Conservation (phyloP, 1,140 invertebrate genomes). For the Dolichoris vasculosae region DNA sequence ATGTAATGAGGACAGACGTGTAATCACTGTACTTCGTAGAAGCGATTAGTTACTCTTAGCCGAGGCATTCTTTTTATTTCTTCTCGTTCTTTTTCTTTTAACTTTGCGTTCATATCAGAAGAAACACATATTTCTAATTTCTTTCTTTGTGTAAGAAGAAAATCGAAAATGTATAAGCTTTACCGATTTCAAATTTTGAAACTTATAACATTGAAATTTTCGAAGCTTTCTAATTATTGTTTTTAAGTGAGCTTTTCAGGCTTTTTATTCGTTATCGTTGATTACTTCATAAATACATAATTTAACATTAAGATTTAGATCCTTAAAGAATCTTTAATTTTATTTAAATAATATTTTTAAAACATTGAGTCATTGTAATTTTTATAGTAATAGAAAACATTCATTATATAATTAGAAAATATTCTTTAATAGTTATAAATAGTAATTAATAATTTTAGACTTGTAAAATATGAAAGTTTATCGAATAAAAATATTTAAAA, state of each 20-base stretch:
- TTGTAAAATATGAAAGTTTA: too few relatives aligned
- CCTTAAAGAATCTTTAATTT: background rate
- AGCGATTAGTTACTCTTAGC: constrained; percentile 21
- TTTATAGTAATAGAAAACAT: background rate
- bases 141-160: constrained; percentile 16
- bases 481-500: too few relatives aligned
- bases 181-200: background rate
- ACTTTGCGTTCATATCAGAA: background rate
- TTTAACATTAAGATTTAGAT: background rate
- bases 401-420: too few relatives aligned
- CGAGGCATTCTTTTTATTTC: background rate
- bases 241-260: background rate
- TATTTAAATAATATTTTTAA: background rate
- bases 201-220: background rate
- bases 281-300: background rate
- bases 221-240: background rate
- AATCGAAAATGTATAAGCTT: background rate
- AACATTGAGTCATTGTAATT: background rate
- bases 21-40: constrained; percentile 16
- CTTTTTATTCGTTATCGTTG: background rate
- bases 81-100: constrained; percentile 5
- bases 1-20: background rate
- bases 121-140: constrained; percentile 37
- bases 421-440: too few relatives aligned
- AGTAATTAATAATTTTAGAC: too few relatives aligned